Base-by-base conservation (phyloP, 1,140 invertebrate species). In the Drosophila jambulina region DNA sequence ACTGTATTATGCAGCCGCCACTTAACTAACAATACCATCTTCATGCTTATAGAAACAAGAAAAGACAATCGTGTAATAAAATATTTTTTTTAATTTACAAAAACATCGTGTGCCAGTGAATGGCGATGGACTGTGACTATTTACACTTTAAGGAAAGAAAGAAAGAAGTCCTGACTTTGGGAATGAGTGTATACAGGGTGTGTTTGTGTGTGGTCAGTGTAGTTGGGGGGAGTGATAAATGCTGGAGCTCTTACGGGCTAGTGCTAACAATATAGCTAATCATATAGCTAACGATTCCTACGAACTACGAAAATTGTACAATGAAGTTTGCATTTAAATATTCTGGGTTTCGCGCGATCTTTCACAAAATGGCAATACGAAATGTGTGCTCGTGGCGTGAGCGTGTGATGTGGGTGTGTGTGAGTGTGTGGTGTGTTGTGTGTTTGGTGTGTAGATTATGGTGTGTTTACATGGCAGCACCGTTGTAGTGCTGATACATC, bases 401-500 rank as follows among this genome's bases (percentile, higher is more conserved):
- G 38, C 45, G 32, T 48, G 48, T 75, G 40, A 15, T 29, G 43
- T 63, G 36, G 27, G 62, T 38, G 46, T 59, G 23, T 60, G 46
- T 65, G 42, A 56, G 43, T 77, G 57, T 64, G 54, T 61, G 57
- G 67, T 48, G 34, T 29, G 43, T 34, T 3, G n/a, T n/a, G 74
- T 69, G 43, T 32, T 10, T 48, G 32, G 49, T 42, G 42, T 36
- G 29, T 40, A 9, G 25, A 21, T 58, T 21, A 21, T 51, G 51
- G 38, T 19, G 21, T 15, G 19, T 65, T 53, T 75, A 92, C 91
- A 92, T 92, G 53, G 88, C 88, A 57, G 78, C 82, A 69, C 91
- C 91, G 75, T 92, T 92, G 46, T 92, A 95, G 65, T 94, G 94
- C 46, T 94, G 93, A 82, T 94, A 95, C 32, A 95, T 93, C 85